These are phyloP conservation scores for Rhyacophila evoluta DNA, from an alignment of 2,888 invertebrate species.

Conservation along the genomic window DNA sequence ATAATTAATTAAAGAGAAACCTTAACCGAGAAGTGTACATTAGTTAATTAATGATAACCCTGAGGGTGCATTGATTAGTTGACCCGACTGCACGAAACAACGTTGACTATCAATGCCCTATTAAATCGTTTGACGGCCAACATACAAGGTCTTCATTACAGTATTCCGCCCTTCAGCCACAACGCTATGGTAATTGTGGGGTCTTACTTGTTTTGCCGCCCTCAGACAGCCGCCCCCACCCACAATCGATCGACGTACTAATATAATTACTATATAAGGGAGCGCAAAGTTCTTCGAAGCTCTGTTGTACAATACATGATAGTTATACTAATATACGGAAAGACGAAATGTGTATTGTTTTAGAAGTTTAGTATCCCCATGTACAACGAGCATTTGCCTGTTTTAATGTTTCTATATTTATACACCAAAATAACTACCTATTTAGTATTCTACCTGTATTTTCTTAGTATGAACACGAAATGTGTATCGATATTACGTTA, in stretches of 20 bases:
- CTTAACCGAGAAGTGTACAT: no score
- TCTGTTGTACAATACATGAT: background rate
- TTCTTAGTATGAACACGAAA: no score
- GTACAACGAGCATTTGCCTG: no score
- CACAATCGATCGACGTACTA: slow-evolving; percentile 19
- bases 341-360: background rate
- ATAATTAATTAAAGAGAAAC: no score
- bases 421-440: no score
- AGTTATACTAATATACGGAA: background rate
- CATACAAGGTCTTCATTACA: slow-evolving; percentile 29
- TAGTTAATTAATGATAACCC: no score
- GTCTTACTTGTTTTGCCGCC: slow-evolving; percentile 23
- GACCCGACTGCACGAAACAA: background rate
- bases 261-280: slow-evolving; percentile 4
- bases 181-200: slow-evolving; percentile 10
- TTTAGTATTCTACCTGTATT: no score
- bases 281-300: background rate
- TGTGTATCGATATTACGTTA: no score
- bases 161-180: slow-evolving; percentile 17
- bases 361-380: no score
- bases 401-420: no score
- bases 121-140: slow-evolving; percentile 26
- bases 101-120: background rate
- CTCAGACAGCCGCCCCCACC: background rate
- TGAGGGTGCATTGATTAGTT: background rate